These are phyloP conservation scores for Lepidochrysops patricia DNA, from an alignment of 2,888 invertebrate genomes.

Conservation along the genomic window DNA sequence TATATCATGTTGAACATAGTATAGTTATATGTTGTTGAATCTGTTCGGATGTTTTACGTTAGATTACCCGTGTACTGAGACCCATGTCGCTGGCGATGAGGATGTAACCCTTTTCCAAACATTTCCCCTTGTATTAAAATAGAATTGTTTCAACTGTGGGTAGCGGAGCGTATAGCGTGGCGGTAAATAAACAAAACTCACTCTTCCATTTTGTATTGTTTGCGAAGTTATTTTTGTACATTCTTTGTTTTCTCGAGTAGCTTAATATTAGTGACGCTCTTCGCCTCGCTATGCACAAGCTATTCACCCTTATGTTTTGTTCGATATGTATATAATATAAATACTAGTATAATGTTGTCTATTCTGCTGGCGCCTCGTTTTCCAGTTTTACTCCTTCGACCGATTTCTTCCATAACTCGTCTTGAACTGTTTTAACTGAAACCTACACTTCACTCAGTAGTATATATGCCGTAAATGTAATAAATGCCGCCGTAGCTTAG, in stretches of 20 bases:
- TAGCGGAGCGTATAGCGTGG: conserved; percentile 11
- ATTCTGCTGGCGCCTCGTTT: neutral
- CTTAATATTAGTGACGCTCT: conserved; percentile 5
- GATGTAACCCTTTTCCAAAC: neutral
- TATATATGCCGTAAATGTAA: neutral
- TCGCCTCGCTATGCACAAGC: conserved; percentile 14
- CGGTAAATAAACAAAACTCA: neutral
- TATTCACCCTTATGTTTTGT: neutral
- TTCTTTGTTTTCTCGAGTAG: neutral
- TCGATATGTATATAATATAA: neutral
- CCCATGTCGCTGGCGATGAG: conserved; percentile 10
- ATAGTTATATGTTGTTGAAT: neutral
- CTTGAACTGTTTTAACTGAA: neutral
- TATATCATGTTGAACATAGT: neutral
- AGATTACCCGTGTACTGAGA: neutral
- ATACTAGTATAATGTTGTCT: neutral
- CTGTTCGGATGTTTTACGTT: neutral
- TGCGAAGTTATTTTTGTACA: neutral
- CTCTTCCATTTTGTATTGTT: conserved; percentile 4
- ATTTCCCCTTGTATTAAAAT: neutral
- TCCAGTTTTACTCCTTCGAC: neutral
- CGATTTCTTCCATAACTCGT: neutral
- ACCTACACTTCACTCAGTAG: neutral
- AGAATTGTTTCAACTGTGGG: neutral
- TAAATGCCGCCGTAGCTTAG: neutral